phyloP scores from a whole-genome alignment of 2,888 invertebrate species.

The Amblyjoppa proteus region DNA sequence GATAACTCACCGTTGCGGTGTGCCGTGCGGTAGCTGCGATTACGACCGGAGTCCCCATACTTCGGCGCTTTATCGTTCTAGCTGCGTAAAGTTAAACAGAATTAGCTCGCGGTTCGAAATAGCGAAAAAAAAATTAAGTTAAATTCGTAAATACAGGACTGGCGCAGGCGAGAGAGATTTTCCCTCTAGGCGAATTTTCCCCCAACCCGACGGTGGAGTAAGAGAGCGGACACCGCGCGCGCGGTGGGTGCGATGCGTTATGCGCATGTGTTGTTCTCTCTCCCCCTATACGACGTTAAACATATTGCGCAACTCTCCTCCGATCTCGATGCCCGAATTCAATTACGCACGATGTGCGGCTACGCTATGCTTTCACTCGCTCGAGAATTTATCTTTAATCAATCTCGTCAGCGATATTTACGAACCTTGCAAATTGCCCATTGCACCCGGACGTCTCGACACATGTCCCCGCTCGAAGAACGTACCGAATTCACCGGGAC shows the following conservation, averaged over 20 bases:
- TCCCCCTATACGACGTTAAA: slow-evolving; percentile 8
- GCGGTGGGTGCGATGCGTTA: slow-evolving; percentile 2
- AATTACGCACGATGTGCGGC: slow-evolving; percentile 36
- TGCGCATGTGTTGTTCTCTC: slow-evolving; percentile 59
- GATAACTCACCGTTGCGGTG: slow-evolving; percentile 91
- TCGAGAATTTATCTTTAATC: slow-evolving; percentile 4
- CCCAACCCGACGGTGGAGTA: slow-evolving; percentile 6
- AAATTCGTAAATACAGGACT: slow-evolving; percentile 64
- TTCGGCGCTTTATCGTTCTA: slow-evolving; percentile 45
- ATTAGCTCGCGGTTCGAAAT: slow-evolving; percentile 46
- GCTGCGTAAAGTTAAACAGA: slow-evolving; percentile 3
- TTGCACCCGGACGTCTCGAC: slow-evolving; percentile 32
- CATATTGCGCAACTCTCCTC: slow-evolving; percentile 39
- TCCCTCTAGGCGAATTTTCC: slow-evolving; percentile 46
- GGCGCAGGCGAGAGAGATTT: slow-evolving; percentile 45
- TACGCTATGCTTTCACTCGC: neutral
- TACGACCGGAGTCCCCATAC: slow-evolving; percentile 90
- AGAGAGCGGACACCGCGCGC: neutral
- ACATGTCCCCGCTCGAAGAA: neutral
- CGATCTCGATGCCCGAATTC: slow-evolving; percentile 40
- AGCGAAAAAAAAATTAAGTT: slow-evolving; percentile 50
- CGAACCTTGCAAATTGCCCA: slow-evolving; percentile 71
- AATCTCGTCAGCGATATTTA: slow-evolving; percentile 19
- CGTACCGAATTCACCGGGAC: neutral
- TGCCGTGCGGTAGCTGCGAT: slow-evolving; percentile 94